Evolutionary conservation across 2,888 invertebrate species (phyloP).

Genomic region (Pachymerium ferrugineum): DNA sequence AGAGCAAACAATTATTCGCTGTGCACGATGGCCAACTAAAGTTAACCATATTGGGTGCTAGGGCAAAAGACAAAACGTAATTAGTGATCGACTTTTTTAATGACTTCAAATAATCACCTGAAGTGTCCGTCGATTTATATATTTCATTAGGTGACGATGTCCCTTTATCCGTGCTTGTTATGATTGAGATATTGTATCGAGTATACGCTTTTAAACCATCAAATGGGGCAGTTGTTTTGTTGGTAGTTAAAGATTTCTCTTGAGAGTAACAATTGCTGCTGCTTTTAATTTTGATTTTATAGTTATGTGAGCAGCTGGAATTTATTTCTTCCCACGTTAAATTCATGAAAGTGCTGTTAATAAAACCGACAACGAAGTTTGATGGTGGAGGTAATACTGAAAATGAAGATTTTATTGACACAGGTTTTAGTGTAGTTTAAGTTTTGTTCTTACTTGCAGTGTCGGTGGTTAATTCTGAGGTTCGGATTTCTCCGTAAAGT

Average conservation of each 20-base stretch:
- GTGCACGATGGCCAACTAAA: too few relatives aligned
- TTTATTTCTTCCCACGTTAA: neutral
- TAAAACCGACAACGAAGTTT: neutral
- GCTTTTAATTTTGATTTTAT: neutral
- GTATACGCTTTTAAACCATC: neutral
- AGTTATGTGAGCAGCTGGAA: neutral
- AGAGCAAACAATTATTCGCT: too few relatives aligned
- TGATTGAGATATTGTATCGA: neutral
- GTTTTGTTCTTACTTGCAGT: neutral
- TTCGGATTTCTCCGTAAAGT: neutral
- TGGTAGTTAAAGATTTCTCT: neutral
- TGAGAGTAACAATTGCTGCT: neutral
- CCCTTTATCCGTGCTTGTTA: neutral
- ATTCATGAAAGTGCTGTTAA: neutral
- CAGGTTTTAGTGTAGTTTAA: neutral
- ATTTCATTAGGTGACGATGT: too few relatives aligned
- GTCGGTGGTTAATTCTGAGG: neutral
- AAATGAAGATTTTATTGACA: neutral
- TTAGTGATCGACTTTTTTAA: too few relatives aligned
- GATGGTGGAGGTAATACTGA: neutral
- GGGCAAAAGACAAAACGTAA: too few relatives aligned
- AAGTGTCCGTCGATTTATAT: too few relatives aligned
- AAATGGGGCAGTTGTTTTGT: neutral
- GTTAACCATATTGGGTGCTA: too few relatives aligned
- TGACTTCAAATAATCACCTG: too few relatives aligned